Evolutionary conservation across 2,797 vertebrate species (phyloP), one percentile per base, ranked within the genome.

Genomic region (Netta rufina): DNA sequence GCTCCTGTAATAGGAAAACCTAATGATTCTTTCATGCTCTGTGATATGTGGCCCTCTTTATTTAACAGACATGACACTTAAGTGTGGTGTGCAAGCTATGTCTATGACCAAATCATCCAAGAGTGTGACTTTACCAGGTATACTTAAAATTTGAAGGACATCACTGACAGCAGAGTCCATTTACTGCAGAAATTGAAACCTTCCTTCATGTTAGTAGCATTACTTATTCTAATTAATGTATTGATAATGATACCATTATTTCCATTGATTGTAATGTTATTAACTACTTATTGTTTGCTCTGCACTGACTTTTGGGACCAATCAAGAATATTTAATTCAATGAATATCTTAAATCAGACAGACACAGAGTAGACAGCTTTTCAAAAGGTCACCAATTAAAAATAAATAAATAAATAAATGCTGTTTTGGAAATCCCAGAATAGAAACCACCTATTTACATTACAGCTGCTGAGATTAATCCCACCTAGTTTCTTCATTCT

Each of bases 401-500:
- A 51, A 90, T 90, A 74, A 47, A 51, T 47, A 22, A 21, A 22
- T 49, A 49, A 49, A 49, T 49, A 25, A 49, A 47, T 47, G 20
- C 5, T 13, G 21, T 66, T 87, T 16, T 74, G 65, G 16, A 74
- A 76, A 76, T 70, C 8, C 27, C 78, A 71, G 65, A 11, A 13
- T 5, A 5, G 53, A 83, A 86, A 41, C 1, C 19, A 38, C 8
- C 10, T 3, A 21, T 1, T 60, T 47, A 60, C 1, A 0, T 80
- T 32, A 36, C 7, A 56, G 7, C 6, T 47, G 21, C 12, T 45
- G 38, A 20, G 3, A 64, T 80, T 43, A 74, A 67, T 57, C 12
- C n/a, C 19, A 4, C 2, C 86, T 22, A 12, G 2, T 36, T 20
- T 78, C 58, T 58, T 53, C 5, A 28, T 36, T 85, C 17, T 88